These are phyloP conservation scores for Bergia sp. DNA, from an alignment of 92 coral and sea anemone species.

Conservation along the genomic window DNA sequence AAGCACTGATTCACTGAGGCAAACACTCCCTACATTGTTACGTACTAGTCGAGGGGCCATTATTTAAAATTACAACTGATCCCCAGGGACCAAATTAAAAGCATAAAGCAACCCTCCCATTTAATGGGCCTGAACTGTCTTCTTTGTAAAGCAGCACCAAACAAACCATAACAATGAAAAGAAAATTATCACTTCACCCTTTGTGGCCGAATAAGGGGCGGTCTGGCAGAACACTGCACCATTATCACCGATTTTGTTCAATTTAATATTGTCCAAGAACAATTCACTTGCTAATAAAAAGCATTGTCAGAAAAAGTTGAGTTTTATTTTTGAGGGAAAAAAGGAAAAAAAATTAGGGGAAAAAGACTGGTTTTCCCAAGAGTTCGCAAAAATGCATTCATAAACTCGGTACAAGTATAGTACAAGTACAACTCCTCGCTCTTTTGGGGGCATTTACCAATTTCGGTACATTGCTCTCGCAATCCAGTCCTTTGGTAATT, in stretches of 20 bases:
- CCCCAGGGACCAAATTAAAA: slow-evolving; percentile 14
- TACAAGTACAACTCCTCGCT: background rate
- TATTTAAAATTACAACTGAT: background rate
- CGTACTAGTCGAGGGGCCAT: background rate
- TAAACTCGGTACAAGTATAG: too few relatives aligned
- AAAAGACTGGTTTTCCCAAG: background rate
- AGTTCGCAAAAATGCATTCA: too few relatives aligned
- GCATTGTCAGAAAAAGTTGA: background rate
- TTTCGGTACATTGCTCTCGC: too few relatives aligned
- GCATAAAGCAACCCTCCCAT: slow-evolving; percentile 2
- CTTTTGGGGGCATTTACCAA: too few relatives aligned
- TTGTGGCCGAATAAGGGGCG: slow-evolving; percentile 24
- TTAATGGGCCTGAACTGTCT: slow-evolving; percentile 4
- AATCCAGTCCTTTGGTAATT: background rate
- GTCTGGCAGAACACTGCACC: slow-evolving; percentile 22
- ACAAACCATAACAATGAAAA: slow-evolving; percentile 31
- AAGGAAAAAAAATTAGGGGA: background rate
- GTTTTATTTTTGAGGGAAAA: too few relatives aligned
- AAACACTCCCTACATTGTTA: background rate
- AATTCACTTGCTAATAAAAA: background rate
- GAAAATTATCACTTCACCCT: slow-evolving; percentile 31
- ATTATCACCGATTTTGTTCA: slow-evolving; percentile 44
- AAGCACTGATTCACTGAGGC: background rate
- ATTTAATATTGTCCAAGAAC: slow-evolving; percentile 29
- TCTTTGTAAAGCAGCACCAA: slow-evolving; percentile 8